A percentile compares a stretch with the other conserved stretches of the same genome.
Evolutionary conservation across 1,140 invertebrate species (phyloP).

Genomic region (Pissodes strobi): DNA sequence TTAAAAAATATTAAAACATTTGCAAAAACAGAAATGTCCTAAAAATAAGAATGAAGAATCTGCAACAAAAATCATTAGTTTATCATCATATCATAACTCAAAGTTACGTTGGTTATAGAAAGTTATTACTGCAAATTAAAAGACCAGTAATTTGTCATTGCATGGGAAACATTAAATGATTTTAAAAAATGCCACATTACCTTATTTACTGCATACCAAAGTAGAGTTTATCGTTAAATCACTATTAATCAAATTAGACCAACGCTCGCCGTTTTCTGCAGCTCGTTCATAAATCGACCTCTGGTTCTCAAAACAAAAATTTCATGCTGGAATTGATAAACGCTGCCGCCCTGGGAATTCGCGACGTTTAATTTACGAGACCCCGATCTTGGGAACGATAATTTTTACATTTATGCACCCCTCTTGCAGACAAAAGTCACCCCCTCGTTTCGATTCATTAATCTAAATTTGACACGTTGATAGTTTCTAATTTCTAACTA

Average conservation of each 20-base stretch:
- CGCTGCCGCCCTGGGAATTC: not conserved
- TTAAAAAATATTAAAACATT: no score
- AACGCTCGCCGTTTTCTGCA: not conserved
- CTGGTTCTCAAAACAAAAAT: not conserved
- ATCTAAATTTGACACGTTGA: not conserved
- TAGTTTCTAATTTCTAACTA: not conserved
- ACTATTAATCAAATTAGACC: not conserved
- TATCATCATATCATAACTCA: no score
- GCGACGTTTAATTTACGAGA: constrained; percentile 6
- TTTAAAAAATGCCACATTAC: no score
- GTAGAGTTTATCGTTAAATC: not conserved
- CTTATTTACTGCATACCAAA: no score
- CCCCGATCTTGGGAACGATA: constrained; percentile 1
- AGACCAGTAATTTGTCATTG: no score
- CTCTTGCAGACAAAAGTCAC: not conserved
- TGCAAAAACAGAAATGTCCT: no score
- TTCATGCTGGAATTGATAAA: not conserved
- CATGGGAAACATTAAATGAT: no score
- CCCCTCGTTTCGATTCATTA: not conserved
- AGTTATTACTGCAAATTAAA: no score
- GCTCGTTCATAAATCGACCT: not conserved
- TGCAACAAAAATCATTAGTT: no score
- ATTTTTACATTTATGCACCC: constrained; percentile 15
- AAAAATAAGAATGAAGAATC: no score
- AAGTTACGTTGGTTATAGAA: no score